phyloP scores from a whole-genome alignment of 2,797 vertebrate species.

The Lophotriccus pileatus region DNA sequence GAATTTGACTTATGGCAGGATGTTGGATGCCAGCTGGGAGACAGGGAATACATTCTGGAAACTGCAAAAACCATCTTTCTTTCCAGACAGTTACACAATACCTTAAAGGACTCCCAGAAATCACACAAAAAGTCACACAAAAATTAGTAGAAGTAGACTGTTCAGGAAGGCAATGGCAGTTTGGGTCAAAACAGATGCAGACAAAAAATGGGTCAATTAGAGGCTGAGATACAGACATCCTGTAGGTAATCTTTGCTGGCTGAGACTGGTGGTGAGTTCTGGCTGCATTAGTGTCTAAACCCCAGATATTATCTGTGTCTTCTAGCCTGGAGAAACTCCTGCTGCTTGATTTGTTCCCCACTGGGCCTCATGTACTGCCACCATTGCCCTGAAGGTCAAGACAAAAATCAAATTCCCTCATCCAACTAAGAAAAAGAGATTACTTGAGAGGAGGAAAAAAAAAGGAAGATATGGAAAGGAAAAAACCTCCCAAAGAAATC shows the following conservation, averaged over 20 bases:
- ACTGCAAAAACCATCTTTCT: background rate
- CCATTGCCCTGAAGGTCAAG: background rate
- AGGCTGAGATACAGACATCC: background rate
- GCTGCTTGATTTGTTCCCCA: background rate
- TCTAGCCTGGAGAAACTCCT: background rate
- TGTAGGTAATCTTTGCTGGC: background rate
- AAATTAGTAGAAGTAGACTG: background rate
- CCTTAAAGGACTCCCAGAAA: background rate
- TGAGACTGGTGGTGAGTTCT: background rate
- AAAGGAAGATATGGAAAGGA: rapidly evolving
- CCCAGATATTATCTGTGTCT: background rate
- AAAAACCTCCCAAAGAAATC: background rate
- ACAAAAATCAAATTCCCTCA: background rate
- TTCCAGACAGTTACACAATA: background rate
- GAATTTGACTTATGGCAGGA: background rate
- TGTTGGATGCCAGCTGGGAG: background rate
- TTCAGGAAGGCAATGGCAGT: background rate
- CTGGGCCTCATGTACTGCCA: rapidly evolving
- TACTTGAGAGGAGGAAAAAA: background rate
- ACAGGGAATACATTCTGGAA: background rate
- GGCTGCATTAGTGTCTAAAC: background rate
- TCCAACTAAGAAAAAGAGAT: background rate
- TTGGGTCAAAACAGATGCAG: background rate
- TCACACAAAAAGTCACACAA: background rate
- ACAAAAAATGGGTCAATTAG: background rate